Percentiles rank a stretch among this genome's conserved stretches.
Conservation (phyloP, 2,888 invertebrate species). For the Malthinus flaveolus region DNA sequence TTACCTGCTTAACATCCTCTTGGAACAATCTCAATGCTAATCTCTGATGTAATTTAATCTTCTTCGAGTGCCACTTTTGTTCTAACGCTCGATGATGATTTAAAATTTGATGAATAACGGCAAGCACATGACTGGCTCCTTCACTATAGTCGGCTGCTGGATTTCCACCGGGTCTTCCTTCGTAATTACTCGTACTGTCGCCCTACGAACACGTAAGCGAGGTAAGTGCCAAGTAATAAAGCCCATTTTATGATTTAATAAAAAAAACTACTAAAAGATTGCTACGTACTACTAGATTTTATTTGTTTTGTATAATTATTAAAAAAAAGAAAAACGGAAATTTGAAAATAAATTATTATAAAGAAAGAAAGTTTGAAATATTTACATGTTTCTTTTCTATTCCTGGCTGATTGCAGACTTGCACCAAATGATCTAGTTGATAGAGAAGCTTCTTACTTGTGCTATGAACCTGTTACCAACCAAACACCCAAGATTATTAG, state of each 20-base stretch:
- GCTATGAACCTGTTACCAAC: conserved; percentile 78
- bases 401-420: conserved; percentile 93
- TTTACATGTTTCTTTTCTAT: conserved; percentile 77
- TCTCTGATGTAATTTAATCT: conserved; percentile 92
- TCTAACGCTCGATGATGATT: conserved; percentile 93
- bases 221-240: not conserved
- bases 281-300: not conserved
- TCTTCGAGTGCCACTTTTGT: conserved; percentile 92
- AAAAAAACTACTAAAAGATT: not conserved
- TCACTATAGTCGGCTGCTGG: conserved; percentile 96
- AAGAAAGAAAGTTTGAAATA: conserved; percentile 45
- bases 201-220: conserved; percentile 36
- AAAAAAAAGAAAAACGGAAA: not conserved
- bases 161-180: conserved; percentile 68
- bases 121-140: conserved; percentile 94
- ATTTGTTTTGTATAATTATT: not conserved
- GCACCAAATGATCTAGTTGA: conserved; percentile 93
- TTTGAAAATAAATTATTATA: not conserved
- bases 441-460: conserved; percentile 95
- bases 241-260: not conserved
- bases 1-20: conserved; percentile 94
- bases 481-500: conserved; percentile 43
- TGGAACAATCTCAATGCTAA: conserved; percentile 91
- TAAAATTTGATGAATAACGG: conserved; percentile 94
- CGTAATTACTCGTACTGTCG: conserved; percentile 60